Conservation (phyloP, 2,797 vertebrate species). For the Betta splendens region DNA sequence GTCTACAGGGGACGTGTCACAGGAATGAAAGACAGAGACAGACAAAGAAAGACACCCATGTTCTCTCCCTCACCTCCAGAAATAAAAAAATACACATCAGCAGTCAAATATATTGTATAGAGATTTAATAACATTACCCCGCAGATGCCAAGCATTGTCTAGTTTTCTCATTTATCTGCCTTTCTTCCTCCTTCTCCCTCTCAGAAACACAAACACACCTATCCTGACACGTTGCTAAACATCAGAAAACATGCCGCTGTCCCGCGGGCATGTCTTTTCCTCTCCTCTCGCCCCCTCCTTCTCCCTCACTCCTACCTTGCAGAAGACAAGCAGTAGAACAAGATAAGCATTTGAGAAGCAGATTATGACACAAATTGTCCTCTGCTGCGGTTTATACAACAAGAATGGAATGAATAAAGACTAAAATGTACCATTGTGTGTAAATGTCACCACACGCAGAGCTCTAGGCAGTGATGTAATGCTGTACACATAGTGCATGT, state of each 20-base stretch:
- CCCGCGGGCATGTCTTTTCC: slow-evolving; percentile 67
- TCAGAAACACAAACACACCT: slow-evolving; percentile 16
- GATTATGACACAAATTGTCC: slow-evolving; percentile 53
- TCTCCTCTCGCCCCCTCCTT: slow-evolving; percentile 20
- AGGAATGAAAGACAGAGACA: slow-evolving; percentile 30
- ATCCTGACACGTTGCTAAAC: slow-evolving; percentile 64
- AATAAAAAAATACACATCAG: slow-evolving; percentile 8
- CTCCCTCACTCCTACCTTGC: slow-evolving; percentile 39
- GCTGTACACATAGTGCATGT: slow-evolving; percentile 44
- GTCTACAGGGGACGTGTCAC: slow-evolving; percentile 74
- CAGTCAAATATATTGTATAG: slow-evolving; percentile 25
- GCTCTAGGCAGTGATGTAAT: slow-evolving; percentile 49
- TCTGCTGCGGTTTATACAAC: slow-evolving; percentile 65
- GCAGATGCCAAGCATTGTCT: slow-evolving; percentile 19
- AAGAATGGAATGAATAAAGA: slow-evolving; percentile 23
- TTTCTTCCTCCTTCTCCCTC: slow-evolving; percentile 3
- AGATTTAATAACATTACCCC: slow-evolving; percentile 28
- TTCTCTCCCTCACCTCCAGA: slow-evolving; percentile 8
- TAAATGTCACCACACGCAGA: slow-evolving; percentile 18
- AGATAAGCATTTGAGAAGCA: slow-evolving; percentile 59
- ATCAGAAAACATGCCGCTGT: slow-evolving; percentile 63
- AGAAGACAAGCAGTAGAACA: slow-evolving; percentile 44
- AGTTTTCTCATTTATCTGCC: slow-evolving; percentile 10
- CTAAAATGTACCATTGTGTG: slow-evolving; percentile 26
- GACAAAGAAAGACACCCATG: background rate